Conservation (phyloP, 2,888 invertebrate genomes). For the Laspeyria flexula region DNA sequence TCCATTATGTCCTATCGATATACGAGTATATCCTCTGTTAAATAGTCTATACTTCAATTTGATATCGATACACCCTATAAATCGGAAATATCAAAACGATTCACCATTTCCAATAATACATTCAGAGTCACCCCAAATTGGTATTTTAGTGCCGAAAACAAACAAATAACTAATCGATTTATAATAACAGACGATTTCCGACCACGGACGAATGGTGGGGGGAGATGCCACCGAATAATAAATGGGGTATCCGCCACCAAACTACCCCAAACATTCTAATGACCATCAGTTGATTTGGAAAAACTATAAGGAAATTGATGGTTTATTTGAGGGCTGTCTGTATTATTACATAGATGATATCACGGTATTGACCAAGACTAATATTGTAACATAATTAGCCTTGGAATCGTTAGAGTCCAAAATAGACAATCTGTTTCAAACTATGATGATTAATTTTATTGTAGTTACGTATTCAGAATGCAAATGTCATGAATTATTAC, state of each 20-base stretch:
- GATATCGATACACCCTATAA: not conserved
- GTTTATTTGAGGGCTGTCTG: conserved; percentile 5
- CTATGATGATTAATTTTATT: no score
- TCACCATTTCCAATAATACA: conserved; percentile 1
- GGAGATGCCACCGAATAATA: conserved; percentile 24
- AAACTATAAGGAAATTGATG: conserved; percentile 19
- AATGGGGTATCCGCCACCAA: conserved; percentile 19
- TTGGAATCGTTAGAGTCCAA: not conserved
- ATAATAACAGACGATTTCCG: conserved; percentile 39
- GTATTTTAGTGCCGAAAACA: conserved; percentile 21
- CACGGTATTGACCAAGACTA: not conserved
- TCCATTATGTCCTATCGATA: no score
- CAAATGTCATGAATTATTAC: no score
- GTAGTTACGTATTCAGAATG: no score
- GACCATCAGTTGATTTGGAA: conserved; percentile 24
- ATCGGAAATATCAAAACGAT: not conserved
- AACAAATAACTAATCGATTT: conserved; percentile 46
- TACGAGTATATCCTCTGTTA: no score
- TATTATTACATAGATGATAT: conserved; percentile 3
- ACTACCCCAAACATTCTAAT: conserved; percentile 24
- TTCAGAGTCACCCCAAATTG: conserved; percentile 1
- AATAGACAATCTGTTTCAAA: no score
- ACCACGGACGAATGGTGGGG: conserved; percentile 14
- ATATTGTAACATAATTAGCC: not conserved
- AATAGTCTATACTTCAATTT: no score